These are phyloP conservation scores for Eupithecia insigniata DNA, from an alignment of 2,888 invertebrate genomes.

Conservation along the genomic window DNA sequence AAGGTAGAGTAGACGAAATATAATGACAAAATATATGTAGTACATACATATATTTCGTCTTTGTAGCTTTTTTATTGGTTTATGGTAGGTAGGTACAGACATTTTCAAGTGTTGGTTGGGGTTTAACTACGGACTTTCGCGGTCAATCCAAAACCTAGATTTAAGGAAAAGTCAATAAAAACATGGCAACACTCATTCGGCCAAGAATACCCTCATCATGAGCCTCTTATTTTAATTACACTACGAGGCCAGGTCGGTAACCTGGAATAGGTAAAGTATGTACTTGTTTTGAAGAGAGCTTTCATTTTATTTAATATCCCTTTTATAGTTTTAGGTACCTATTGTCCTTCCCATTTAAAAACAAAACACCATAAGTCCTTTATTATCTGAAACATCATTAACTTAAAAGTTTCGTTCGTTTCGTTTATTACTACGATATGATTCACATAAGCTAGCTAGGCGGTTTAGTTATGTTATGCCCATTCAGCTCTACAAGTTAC, in stretches of 20 bases:
- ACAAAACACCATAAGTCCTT: too few relatives aligned
- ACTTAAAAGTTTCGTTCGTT: background rate
- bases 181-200: background rate
- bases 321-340: too few relatives aligned
- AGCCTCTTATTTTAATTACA: too few relatives aligned
- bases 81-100: background rate
- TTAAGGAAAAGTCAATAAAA: background rate
- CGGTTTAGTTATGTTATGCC: constrained; percentile 27
- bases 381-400: background rate
- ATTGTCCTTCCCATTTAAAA: too few relatives aligned
- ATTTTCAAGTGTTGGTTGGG: too few relatives aligned
- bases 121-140: too few relatives aligned
- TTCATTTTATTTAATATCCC: too few relatives aligned
- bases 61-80: background rate
- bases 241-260: too few relatives aligned
- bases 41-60: background rate
- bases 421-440: constrained; percentile 8
- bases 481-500: constrained; percentile 42
- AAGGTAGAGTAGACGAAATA: too few relatives aligned
- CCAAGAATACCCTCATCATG: background rate
- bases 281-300: too few relatives aligned
- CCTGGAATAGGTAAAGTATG: too few relatives aligned
- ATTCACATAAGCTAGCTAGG: constrained; percentile 34
- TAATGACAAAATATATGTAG: too few relatives aligned
- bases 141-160: background rate